These are phyloP conservation scores for Neoascia interrupta DNA, from an alignment of 2,888 invertebrate species.

Conservation along the genomic window DNA sequence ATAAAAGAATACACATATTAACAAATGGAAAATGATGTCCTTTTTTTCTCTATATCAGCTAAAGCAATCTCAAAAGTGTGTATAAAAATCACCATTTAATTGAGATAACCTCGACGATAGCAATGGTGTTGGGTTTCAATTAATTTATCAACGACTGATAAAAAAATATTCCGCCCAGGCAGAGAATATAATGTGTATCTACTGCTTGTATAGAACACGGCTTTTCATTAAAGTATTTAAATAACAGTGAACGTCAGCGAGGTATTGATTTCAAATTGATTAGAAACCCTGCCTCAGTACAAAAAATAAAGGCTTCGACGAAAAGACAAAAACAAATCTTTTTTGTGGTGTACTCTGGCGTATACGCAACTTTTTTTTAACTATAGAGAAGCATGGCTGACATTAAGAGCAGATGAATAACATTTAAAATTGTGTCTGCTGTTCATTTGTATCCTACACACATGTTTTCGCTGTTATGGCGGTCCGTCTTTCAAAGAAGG, in stretches of 20 bases:
- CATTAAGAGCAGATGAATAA: slow-evolving; percentile 16
- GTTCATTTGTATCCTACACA: slow-evolving; percentile 16
- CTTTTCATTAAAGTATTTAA: slow-evolving; percentile 25
- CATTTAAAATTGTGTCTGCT: slow-evolving; percentile 5
- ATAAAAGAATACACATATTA: too few species aligned
- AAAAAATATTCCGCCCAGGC: neutral
- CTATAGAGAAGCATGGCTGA: neutral
- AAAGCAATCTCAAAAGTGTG: neutral
- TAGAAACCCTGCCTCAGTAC: slow-evolving; percentile 18
- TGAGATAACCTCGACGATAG: slow-evolving; percentile 19
- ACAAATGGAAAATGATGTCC: slow-evolving; percentile 7
- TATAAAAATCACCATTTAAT: slow-evolving; percentile 28
- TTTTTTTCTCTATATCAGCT: slow-evolving; percentile 8
- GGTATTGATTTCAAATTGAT: slow-evolving; percentile 25
- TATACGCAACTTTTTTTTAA: neutral
- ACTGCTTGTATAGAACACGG: neutral
- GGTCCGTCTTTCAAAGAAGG: too few species aligned
- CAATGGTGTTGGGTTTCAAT: slow-evolving; percentile 13
- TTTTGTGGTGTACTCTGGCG: neutral
- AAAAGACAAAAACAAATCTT: neutral
- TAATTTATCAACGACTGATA: slow-evolving; percentile 10
- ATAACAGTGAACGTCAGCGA: slow-evolving; percentile 1
- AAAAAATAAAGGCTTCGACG: neutral
- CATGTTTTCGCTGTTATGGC: too few species aligned
- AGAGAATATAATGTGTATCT: too few species aligned